Evolutionary conservation across 2,797 vertebrate species (phyloP).

Genomic region (Peromyscus aztecus): DNA sequence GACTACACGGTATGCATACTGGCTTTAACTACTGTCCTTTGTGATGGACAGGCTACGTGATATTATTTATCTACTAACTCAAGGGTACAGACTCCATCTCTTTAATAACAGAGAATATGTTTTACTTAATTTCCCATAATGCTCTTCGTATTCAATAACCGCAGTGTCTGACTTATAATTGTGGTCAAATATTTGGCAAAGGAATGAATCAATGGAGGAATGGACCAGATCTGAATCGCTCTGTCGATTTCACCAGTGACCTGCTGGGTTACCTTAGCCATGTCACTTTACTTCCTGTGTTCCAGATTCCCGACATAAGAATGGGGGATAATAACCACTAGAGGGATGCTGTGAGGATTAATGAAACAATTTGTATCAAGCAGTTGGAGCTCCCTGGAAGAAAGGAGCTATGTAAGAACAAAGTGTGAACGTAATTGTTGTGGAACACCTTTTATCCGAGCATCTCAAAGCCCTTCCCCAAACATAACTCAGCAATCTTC

Average conservation of each 20-base stretch:
- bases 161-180: not conserved
- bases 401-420: constrained; percentile 78
- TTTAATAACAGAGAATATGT: not conserved
- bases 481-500: constrained; percentile 80
- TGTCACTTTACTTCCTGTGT: constrained; percentile 7
- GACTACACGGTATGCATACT: not conserved
- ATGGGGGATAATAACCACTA: constrained; percentile 56
- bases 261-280: not conserved
- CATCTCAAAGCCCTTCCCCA: constrained; percentile 78
- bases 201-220: not conserved
- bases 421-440: constrained; percentile 79
- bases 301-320: constrained; percentile 24
- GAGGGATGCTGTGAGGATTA: constrained; percentile 70
- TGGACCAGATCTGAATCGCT: constrained; percentile 3
- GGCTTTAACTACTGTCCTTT: not conserved
- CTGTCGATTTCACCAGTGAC: not conserved
- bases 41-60: not conserved
- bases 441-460: constrained; percentile 78
- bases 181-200: not conserved
- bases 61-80: not conserved
- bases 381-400: constrained; percentile 78
- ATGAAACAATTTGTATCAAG: constrained; percentile 81
- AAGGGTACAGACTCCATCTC: not conserved
- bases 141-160: not conserved
- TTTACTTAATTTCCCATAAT: not conserved